Conservation (phyloP, 1,140 invertebrate genomes). For the Aphelenchoides besseyi region DNA sequence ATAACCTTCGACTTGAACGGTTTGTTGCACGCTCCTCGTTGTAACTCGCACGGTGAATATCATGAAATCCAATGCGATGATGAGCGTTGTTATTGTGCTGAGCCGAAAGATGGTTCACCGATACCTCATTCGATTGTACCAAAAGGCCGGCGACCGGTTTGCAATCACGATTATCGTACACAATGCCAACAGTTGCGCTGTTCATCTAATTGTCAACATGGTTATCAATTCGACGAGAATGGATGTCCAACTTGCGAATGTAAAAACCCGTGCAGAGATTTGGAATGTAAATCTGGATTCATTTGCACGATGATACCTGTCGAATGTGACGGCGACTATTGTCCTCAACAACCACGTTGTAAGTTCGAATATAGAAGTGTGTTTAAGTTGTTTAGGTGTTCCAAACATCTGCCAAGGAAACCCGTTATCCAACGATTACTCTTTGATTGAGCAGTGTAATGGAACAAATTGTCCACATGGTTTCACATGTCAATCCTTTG, state of each 20-base stretch:
- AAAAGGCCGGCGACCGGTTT: conserved; percentile 11
- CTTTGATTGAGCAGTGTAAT: conserved; percentile 42
- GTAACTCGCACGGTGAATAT: conserved; percentile 45
- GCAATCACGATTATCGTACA: conserved; percentile 24
- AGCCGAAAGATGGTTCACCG: conserved; percentile 35
- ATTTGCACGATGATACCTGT: conserved; percentile 48
- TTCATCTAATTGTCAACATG: conserved; percentile 34
- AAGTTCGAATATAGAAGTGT: conserved; percentile 29
- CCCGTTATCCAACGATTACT: conserved; percentile 17
- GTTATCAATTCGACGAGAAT: conserved; percentile 41
- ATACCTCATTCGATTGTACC: conserved; percentile 40
- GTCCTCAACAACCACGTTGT: conserved; percentile 52
- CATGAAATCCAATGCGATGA: conserved; percentile 51
- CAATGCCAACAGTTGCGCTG: conserved; percentile 29
- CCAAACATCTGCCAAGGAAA: conserved; percentile 43
- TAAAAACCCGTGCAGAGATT: conserved; percentile 48
- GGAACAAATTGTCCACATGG: conserved; percentile 36
- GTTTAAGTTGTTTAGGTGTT: conserved; percentile 35
- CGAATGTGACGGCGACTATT: conserved; percentile 45
- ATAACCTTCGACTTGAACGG: conserved; percentile 48
- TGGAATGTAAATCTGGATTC: conserved; percentile 40
- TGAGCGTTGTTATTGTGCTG: conserved; percentile 47
- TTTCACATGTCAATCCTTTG: conserved; percentile 48
- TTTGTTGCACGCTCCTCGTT: conserved; percentile 30
- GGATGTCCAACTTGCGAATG: conserved; percentile 53